A percentile compares a stretch with the other conserved stretches of the same genome.
Conservation (phyloP, 2,888 invertebrate genomes). For the Melanotus villosus region DNA sequence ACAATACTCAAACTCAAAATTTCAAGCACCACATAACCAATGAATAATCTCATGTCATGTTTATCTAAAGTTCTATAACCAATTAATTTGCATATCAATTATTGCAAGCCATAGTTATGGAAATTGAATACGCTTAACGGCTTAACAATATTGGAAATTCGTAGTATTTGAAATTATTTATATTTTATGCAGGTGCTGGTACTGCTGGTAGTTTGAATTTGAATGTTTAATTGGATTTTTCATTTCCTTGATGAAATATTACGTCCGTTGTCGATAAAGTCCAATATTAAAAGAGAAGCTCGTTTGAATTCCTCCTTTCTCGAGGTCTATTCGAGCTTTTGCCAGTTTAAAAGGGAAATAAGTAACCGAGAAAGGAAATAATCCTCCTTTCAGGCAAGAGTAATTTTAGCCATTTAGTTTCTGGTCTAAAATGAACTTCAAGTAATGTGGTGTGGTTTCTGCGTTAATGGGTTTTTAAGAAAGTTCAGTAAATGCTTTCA, state of each 20-base stretch:
- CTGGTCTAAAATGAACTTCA: neutral
- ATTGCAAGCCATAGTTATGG: too few relatives aligned
- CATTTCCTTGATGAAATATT: conserved; percentile 11
- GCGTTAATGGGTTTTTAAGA: neutral
- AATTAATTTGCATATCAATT: too few relatives aligned
- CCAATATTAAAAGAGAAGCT: conserved; percentile 5
- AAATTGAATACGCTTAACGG: too few relatives aligned
- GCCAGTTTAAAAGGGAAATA: conserved; percentile 18
- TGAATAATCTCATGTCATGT: too few relatives aligned
- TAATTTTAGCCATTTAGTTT: neutral
- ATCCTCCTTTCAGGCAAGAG: neutral
- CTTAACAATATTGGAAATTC: too few relatives aligned
- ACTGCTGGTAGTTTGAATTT: too few relatives aligned
- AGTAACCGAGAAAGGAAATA: conserved; percentile 16
- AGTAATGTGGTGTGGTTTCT: neutral
- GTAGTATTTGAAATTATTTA: too few relatives aligned
- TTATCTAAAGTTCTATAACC: too few relatives aligned
- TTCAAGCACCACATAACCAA: too few relatives aligned
- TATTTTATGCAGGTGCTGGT: too few relatives aligned
- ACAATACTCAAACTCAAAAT: too few relatives aligned
- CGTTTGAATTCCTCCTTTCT: neutral
- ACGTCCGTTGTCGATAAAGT: conserved; percentile 5
- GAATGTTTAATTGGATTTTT: conserved; percentile 11
- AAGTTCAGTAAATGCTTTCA: too few relatives aligned
- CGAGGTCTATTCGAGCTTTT: neutral